A percentile compares a stretch with the other conserved stretches of the same genome.
Conservation (phyloP, 2,888 invertebrate species). For the Germaria angustata region DNA sequence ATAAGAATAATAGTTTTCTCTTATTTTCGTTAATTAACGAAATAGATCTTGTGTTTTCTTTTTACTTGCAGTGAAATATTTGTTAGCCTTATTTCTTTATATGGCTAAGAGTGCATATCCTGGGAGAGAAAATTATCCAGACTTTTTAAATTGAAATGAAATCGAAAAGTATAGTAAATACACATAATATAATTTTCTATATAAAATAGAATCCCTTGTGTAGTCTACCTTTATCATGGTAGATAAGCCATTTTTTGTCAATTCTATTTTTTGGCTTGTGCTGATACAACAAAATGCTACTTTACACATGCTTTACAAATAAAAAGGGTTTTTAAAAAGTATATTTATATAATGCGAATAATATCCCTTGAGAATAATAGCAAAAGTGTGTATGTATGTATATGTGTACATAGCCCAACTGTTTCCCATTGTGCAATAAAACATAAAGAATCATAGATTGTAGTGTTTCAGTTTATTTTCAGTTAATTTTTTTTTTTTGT, state of each 20-base stretch:
- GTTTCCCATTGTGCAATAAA: constrained; percentile 45
- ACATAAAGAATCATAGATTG: constrained; percentile 33
- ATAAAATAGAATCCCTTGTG: constrained; percentile 25
- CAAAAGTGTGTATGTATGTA: neutral
- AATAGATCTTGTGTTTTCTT: too few species aligned
- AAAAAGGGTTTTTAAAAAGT: neutral
- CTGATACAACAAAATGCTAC: constrained; percentile 38
- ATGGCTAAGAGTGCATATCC: neutral
- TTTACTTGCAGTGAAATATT: too few species aligned
- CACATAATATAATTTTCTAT: neutral
- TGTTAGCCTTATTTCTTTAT: too few species aligned
- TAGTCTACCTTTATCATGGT: constrained; percentile 46
- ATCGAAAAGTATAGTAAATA: constrained; percentile 11
- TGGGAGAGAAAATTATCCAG: constrained; percentile 21
- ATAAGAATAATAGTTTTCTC: too few species aligned
- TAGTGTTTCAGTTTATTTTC: constrained; percentile 25
- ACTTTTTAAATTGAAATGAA: constrained; percentile 6
- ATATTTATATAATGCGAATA: neutral
- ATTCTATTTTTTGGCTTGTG: neutral
- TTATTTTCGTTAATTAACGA: too few species aligned
- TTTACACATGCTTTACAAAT: neutral
- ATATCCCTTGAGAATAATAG: constrained; percentile 22
- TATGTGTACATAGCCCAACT: constrained; percentile 8
- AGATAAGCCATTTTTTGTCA: constrained; percentile 48
- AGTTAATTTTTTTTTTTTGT: constrained; percentile 28